Base-by-base conservation (phyloP, 2,113 vertebrate species). In the Marmota monax region DNA sequence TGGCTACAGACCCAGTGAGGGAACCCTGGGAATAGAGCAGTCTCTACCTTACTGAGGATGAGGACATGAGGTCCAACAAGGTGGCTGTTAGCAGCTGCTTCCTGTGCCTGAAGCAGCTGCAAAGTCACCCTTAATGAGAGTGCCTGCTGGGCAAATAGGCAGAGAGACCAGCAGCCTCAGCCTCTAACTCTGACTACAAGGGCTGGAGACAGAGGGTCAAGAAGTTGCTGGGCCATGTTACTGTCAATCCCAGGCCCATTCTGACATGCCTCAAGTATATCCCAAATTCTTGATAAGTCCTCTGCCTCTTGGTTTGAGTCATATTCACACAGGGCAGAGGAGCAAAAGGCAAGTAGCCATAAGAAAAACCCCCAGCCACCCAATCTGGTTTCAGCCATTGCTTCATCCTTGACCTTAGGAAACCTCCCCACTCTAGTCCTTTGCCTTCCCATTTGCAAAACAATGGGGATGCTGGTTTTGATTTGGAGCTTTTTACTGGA, bases 31-130 rank as follows among this genome's bases (percentile, higher is more conserved):
- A 80, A 86, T 32, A 90, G 91, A 97, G 96, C 39, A 39, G 17
- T 27, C 45, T 90, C 29, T 39, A 14, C 48, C 67, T 90, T 84
- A 78, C 18, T 10, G 56, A 86, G 56, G 80, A 34, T 67, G 72
- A 97, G 70, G 79, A 86, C 73, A 97, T 22, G 51, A 92, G 45
- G 29, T 32, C 78, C 11, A 6, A 34, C 12, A 48, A 67, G 79
- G 45, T 25, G 25, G 5, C 58, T 53, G 56, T 25, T 25, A 97
- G 91, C 97, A 98, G 96, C 97, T 98, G 98, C 87, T 97, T 95
- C 25, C 96, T 82, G 63, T 6, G 80, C 98, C 98, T 82, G 89
- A 74, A 98, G 88, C 94, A 96, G 98, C 86, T 58, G 51, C 16
- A 88, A 79, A n/a, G 92, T 51, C 58, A 88, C 96, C 86, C 94